Conservation (phyloP, 2,797 vertebrate species). For the Gobio occitaniae region DNA sequence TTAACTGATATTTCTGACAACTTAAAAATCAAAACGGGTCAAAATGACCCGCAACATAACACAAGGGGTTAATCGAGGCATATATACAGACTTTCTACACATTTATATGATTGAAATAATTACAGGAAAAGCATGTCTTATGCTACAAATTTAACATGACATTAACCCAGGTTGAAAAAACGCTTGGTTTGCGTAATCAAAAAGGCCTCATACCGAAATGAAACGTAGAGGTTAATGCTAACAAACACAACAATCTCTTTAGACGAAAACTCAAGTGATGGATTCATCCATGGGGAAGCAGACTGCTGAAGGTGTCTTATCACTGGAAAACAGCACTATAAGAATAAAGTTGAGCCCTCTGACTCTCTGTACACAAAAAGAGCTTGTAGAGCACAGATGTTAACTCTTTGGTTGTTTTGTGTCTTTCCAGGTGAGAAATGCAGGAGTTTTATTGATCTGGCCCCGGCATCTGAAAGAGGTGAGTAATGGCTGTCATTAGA, state of each 20-base stretch:
- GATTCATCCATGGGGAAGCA: neutral
- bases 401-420: conserved; percentile 49
- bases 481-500: conserved; percentile 79
- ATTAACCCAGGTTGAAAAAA: neutral
- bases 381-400: conserved; percentile 34
- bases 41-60: too few species aligned
- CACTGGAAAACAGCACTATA: conserved; percentile 27
- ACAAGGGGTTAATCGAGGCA: neutral
- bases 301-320: conserved; percentile 4
- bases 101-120: neutral
- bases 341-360: conserved; percentile 23
- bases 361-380: conserved; percentile 17
- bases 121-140: neutral
- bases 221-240: neutral
- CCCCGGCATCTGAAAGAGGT: conserved; percentile 96
- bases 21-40: too few species aligned
- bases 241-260: neutral
- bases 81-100: neutral
- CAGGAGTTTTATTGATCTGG: conserved; percentile 97
- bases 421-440: conserved; percentile 91
- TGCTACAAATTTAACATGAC: neutral
- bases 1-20: too few species aligned
- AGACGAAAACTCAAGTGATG: conserved; percentile 13
- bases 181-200: neutral
- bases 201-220: neutral